Percentiles rank a stretch among this genome's conserved stretches.
Evolutionary conservation across 2,113 vertebrate species (phyloP).

Genomic region (Dinomys branickii): DNA sequence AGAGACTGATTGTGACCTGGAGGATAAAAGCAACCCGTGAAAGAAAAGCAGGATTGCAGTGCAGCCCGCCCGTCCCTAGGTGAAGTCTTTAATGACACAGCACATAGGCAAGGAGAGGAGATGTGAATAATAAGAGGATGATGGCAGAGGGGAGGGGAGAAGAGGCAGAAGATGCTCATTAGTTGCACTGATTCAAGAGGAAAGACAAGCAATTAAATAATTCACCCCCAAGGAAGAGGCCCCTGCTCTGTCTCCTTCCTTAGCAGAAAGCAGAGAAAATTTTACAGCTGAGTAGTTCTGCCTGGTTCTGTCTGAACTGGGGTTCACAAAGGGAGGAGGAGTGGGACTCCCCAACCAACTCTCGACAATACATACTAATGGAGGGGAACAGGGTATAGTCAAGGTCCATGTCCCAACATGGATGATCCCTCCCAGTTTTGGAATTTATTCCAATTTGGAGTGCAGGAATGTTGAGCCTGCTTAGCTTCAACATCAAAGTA

Average conservation of each 20-base stretch:
- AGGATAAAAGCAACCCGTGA: neutral
- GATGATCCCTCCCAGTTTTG: neutral
- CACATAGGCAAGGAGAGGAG: neutral
- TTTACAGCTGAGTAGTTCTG: constrained; percentile 29
- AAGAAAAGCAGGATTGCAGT: neutral
- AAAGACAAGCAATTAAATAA: constrained; percentile 74
- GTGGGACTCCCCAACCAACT: neutral
- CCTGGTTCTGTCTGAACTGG: neutral
- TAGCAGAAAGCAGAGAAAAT: constrained; percentile 65
- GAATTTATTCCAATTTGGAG: neutral
- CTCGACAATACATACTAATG: neutral
- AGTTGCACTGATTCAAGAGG: constrained; percentile 61
- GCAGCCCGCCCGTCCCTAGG: neutral
- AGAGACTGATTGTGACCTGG: neutral
- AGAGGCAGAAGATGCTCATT: constrained; percentile 48
- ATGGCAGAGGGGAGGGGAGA: neutral
- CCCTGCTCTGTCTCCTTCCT: constrained; percentile 50
- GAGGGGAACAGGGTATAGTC: neutral
- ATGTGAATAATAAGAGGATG: constrained; percentile 1
- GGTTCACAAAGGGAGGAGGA: neutral
- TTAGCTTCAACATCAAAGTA: neutral
- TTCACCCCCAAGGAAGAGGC: constrained; percentile 66
- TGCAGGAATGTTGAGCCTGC: neutral
- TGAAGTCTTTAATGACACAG: neutral
- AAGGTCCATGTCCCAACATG: neutral